Base-by-base conservation (phyloP, 2,888 invertebrate species). In the Drosophila borborema region DNA sequence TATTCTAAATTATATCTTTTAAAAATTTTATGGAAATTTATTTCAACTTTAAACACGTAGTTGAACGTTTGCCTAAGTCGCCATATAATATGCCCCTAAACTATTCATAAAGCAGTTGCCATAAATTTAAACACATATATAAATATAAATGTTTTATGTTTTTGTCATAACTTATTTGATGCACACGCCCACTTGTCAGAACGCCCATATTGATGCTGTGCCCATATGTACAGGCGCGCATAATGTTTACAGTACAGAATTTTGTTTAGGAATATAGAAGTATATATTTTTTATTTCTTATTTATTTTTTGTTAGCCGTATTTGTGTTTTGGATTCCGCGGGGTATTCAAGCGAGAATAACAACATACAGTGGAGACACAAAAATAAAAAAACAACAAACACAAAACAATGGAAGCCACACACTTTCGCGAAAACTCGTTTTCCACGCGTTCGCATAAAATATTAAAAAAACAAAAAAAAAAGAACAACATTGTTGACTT, bases 371-470 rank as follows among this genome's bases (percentile, higher is more conserved):
- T 40, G 53, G 68, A 66, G 65, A 38, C 38, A 31, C 69, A 70
- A 36, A 1, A 53, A 36, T 23, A 38, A 12, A 28, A 18, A 18
- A 18, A 18, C 43, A 45, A 20, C 31, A 51, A 58, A 41, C 28
- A 56, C 53, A 53, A 68, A 74, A 73, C 68, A 74, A 74, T 74
- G 69, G 41, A 34, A 73, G 9, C 41, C 58, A 72, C 75, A 85
- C 80, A 88, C 86, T 88, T 86, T 86, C 83, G 90, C 86, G 86
- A 86, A 90, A 86, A 86, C 86, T 74, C 69, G 86, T 86, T 86
- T 86, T 88, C 81, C 86, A 86, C 78, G 81, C 85, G 72, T 78
- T 86, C 69, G 76, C 86, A 83, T 82, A 74, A 83, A 74, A 73
- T 72, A 53, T 65, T 74, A 60, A 54, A 71, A 74, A 61, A n/a